Evolutionary conservation across 2,113 vertebrate genomes (phyloP), one percentile per base, ranked within the genome.

Genomic region (Pteronura brasiliensis): DNA sequence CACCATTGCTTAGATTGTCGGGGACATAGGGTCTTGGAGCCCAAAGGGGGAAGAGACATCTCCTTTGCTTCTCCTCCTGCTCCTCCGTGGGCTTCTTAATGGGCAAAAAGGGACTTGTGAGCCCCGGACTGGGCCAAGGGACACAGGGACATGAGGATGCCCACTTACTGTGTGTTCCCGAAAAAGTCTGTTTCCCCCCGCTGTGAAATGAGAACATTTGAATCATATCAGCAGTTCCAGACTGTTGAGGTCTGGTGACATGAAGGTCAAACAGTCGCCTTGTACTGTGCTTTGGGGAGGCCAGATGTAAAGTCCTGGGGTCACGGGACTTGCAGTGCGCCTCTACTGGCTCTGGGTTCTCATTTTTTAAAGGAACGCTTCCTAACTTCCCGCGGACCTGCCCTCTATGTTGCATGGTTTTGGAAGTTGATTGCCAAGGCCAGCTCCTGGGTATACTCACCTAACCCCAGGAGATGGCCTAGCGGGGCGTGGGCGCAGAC

Each of bases 121-220:
- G 92, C 72, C 47, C 84, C 74, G 80, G 67, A 27, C 49, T 14
- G 57, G 42, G 83, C 90, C 42, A 21, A 42, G 59, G 83, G 71
- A 67, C 71, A 3, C 3, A 44, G 90, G 34, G 57, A 77, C 96
- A 6, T 7, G 27, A 29, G 4, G 74, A 65, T 7, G 3, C 36
- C 42, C 29, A 44, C 87, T 84, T 39, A 23, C 61, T 13, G 5
- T 95, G 96, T 98, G 69, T 92, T 88, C 89, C 77, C 0, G 7
- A 88, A 65, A 72, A 90, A 76, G 72, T 47, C 93, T 89, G 65
- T 57, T 65, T 59, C 74, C 57, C 57, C 92, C 6, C 0, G 65
- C 86, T 86, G 65, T 61, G 72, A 85, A 55, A 14, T 14, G 52
- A 86, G 77, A 91, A 55, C 17, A 4, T 47, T 49, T 77, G 44